Percentiles rank a stretch among this genome's conserved stretches.
Evolutionary conservation across 2,113 vertebrate species (phyloP).

Genomic region (Struthidea cinerea): DNA sequence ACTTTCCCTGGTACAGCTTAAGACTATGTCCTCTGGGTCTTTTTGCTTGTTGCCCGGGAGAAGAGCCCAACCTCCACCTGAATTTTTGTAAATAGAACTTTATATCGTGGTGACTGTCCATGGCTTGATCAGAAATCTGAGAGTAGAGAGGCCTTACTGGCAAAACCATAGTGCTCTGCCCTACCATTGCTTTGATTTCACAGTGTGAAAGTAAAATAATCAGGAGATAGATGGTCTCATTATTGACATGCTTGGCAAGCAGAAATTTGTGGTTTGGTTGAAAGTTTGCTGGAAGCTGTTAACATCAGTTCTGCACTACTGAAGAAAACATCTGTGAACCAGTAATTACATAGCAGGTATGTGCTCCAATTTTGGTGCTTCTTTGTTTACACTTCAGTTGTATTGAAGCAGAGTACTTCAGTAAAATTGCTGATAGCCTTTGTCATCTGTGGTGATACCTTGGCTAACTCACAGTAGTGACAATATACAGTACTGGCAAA

Average conservation of each 20-base stretch:
- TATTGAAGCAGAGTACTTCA: background rate
- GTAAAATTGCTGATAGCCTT: background rate
- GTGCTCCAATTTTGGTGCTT: background rate
- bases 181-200: background rate
- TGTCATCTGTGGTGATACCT: background rate
- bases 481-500: background rate
- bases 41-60: background rate
- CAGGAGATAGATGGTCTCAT: background rate
- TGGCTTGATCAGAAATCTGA: background rate
- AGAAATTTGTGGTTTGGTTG: background rate
- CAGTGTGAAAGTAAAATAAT: background rate
- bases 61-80: background rate
- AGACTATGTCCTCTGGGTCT: background rate
- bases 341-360: background rate
- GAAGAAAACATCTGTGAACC: background rate
- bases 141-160: background rate
- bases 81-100: background rate
- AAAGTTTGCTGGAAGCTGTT: background rate
- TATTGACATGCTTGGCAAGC: background rate
- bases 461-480: background rate
- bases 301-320: background rate
- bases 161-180: background rate
- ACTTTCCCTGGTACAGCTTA: background rate
- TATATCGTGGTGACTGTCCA: background rate
- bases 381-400: background rate